Conservation (phyloP, 1,140 invertebrate genomes). For the Spodoptera litura region DNA sequence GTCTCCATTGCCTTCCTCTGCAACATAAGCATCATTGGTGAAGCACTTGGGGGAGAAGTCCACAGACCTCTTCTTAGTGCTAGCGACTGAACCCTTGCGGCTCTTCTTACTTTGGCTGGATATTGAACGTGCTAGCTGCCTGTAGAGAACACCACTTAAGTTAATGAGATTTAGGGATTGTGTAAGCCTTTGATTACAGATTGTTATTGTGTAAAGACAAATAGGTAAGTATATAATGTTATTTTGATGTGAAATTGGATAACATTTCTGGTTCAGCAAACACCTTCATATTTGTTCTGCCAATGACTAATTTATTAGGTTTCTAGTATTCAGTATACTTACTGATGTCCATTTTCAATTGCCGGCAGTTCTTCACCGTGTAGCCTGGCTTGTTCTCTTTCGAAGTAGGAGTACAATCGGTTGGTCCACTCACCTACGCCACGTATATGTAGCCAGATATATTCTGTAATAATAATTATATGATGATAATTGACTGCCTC, state of each 20-base stretch:
- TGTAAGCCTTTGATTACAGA: too few relatives aligned
- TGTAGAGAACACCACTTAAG: slow-evolving; percentile 38
- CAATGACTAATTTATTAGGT: too few relatives aligned
- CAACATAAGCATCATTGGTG: slow-evolving; percentile 87
- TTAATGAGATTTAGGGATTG: too few relatives aligned
- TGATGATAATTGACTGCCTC: too few relatives aligned
- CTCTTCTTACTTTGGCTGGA: slow-evolving; percentile 69
- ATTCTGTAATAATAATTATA: slow-evolving; percentile 86
- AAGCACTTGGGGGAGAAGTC: slow-evolving; percentile 84
- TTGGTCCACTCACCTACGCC: slow-evolving; percentile 98
- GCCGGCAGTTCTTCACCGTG: slow-evolving; percentile 87
- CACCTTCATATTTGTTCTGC: too few relatives aligned
- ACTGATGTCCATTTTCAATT: slow-evolving; percentile 52
- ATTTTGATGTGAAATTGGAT: too few relatives aligned
- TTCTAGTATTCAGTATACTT: slow-evolving; percentile 10
- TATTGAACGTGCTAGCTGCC: slow-evolving; percentile 62
- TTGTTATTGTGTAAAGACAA: too few relatives aligned
- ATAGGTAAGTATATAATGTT: too few relatives aligned
- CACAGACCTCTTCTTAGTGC: slow-evolving; percentile 75
- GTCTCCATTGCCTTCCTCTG: slow-evolving; percentile 66
- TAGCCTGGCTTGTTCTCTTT: slow-evolving; percentile 91
- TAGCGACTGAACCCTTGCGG: slow-evolving; percentile 56
- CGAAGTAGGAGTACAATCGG: slow-evolving; percentile 95
- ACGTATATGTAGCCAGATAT: slow-evolving; percentile 97
- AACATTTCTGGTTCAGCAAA: too few relatives aligned